A percentile compares a stretch with the other conserved stretches of the same genome.
phyloP scores from a whole-genome alignment of 2,113 vertebrate genomes.

The Cettia cetti region DNA sequence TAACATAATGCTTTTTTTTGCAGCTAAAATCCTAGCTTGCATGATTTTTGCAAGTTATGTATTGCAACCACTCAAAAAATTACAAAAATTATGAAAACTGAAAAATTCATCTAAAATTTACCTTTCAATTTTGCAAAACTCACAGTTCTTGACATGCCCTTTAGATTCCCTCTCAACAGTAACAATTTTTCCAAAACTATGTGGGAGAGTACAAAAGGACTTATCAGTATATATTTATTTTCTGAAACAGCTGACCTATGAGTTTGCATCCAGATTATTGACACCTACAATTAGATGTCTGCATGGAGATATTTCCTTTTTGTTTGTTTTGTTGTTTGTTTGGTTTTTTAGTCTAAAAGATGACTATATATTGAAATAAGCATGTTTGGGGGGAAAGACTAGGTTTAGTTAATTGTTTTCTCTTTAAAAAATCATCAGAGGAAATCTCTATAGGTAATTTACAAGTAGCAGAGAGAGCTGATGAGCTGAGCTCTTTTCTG shows the following conservation, averaged over 20 bases:
- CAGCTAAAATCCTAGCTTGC: background rate
- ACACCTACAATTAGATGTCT: background rate
- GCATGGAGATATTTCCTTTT: background rate
- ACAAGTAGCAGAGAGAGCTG: background rate
- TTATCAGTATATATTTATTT: background rate
- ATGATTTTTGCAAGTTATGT: background rate
- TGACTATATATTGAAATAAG: background rate
- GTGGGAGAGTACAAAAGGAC: background rate
- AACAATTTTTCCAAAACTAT: background rate
- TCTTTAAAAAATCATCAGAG: background rate
- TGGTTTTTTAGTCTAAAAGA: background rate
- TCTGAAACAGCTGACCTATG: background rate
- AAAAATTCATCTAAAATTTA: background rate
- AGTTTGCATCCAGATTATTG: background rate
- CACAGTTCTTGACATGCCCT: background rate
- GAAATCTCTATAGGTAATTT: background rate
- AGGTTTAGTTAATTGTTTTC: background rate
- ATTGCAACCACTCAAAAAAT: background rate
- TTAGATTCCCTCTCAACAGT: background rate
- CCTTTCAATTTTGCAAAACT: background rate
- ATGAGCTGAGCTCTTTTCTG: background rate
- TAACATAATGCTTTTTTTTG: background rate
- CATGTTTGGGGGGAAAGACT: accelerated
- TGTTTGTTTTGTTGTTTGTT: background rate
- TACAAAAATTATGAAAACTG: background rate